These are phyloP conservation scores for Aphodius sticticus DNA, from an alignment of 2,888 invertebrate genomes.

Conservation along the genomic window DNA sequence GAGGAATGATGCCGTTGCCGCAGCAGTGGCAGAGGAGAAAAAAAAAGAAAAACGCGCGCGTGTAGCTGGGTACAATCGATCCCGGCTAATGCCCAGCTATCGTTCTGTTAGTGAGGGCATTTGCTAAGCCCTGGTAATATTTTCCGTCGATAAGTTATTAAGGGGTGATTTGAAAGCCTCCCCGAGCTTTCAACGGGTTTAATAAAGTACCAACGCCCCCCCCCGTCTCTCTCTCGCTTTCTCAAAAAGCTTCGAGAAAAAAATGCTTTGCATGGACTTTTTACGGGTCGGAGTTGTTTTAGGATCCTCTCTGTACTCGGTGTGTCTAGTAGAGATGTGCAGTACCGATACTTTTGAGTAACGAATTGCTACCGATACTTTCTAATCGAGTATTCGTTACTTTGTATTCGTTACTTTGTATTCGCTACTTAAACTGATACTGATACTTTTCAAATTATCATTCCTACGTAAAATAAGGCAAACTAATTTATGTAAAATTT, in stretches of 20 bases:
- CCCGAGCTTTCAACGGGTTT: background rate
- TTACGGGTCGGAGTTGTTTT: background rate
- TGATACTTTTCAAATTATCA: no score
- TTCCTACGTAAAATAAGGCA: no score
- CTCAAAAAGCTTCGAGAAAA: background rate
- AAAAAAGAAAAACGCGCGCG: background rate
- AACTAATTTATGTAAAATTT: no score
- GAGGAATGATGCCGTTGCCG: background rate
- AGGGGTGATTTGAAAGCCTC: background rate
- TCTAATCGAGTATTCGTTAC: no score
- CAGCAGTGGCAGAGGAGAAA: background rate
- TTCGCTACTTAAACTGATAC: no score
- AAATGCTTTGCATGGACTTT: background rate
- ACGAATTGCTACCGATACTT: no score
- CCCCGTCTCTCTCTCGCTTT: background rate
- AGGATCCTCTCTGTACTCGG: background rate
- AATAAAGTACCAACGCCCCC: background rate
- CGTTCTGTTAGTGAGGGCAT: background rate
- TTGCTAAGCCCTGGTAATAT: background rate
- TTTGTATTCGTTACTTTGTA: no score
- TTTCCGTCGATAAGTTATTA: background rate
- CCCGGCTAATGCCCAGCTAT: background rate
- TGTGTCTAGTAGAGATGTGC: no score
- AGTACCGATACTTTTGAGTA: no score
- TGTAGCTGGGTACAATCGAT: background rate